Evolutionary conservation across 2,888 invertebrate species (phyloP), one percentile per base, ranked within the genome.

Genomic region (Carterocephalus palaemon): DNA sequence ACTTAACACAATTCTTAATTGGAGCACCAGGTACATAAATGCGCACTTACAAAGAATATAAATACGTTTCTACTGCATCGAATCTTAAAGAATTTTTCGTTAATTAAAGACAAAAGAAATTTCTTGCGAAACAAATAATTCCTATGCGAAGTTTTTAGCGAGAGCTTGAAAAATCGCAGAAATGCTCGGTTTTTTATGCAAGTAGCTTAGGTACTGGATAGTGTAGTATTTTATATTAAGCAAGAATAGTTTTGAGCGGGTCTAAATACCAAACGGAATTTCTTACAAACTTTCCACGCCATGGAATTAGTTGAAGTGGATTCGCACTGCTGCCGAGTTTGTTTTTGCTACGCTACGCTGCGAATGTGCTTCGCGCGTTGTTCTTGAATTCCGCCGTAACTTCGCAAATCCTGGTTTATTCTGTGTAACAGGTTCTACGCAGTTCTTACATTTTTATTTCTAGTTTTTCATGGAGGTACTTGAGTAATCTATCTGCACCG

Each of bases 201-300:
- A 31, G 43, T 43, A 43, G 43, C 10, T n/a, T n/a, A n/a, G n/a
- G n/a, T 37, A 31, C 36, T 43, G 43, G 37, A 45, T 38, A 32
- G 37, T 45, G 37, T 45, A 60, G 63, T 64, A 60, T 65, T 65
- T 66, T 62, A 57, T 61, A 61, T 59, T 60, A 57, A 65, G 56
- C 57, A 52, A 53, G 53, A 56, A 55, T 48, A 48, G 48, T 41
- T 37, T 46, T 46, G 47, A 53, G 53, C 43, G 8, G 31, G 47
- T 36, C 50, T 60, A 58, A 65, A 64, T 59, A 56, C 60, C 55
- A 52, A 59, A 61, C 53, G 48, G 56, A 57, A 59, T 65, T 63
- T 60, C 62, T 64, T 59, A 51, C 47, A 50, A 66, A 65, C 56
- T 62, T 62, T 61, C 54, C 43, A 49, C 46, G 54, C 31, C 60